A percentile compares a stretch with the other conserved stretches of the same genome.
Evolutionary conservation across 2,113 vertebrate genomes (phyloP).

Genomic region (Engystomops pustulosus): DNA sequence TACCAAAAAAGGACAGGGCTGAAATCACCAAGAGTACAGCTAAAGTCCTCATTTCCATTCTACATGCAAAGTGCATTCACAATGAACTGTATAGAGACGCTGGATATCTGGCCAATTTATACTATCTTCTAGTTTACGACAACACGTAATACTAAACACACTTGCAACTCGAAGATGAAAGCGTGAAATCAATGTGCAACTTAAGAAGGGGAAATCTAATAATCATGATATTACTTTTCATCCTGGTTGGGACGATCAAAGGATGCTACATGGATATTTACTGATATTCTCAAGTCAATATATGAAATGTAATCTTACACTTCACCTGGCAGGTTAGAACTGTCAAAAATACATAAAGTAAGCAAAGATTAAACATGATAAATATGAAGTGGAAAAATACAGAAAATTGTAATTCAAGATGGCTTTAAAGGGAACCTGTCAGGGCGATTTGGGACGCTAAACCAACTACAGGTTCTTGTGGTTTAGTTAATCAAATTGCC

Average conservation of each 20-base stretch:
- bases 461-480: too few relatives aligned
- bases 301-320: constrained; percentile 4
- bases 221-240: constrained; percentile 14
- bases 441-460: too few relatives aligned
- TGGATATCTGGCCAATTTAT: constrained; percentile 27
- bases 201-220: constrained; percentile 26
- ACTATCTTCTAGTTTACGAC: not conserved
- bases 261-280: constrained; percentile 17
- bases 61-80: not conserved
- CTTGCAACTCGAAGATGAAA: not conserved
- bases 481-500: too few relatives aligned
- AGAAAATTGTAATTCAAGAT: too few relatives aligned
- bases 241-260: constrained; percentile 24
- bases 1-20: constrained; percentile 17
- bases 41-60: not conserved
- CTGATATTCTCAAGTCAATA: not conserved
- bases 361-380: not conserved
- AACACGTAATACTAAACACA: not conserved
- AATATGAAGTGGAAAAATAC: not conserved
- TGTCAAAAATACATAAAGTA: too few relatives aligned
- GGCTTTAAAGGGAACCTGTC: too few relatives aligned
- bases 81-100: not conserved
- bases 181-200: constrained; percentile 22
- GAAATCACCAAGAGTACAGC: not conserved
- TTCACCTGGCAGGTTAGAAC: not conserved